Evolutionary conservation across 2,797 vertebrate species (phyloP), one percentile per base, ranked within the genome.

Genomic region (Cetoscarus ocellatus): DNA sequence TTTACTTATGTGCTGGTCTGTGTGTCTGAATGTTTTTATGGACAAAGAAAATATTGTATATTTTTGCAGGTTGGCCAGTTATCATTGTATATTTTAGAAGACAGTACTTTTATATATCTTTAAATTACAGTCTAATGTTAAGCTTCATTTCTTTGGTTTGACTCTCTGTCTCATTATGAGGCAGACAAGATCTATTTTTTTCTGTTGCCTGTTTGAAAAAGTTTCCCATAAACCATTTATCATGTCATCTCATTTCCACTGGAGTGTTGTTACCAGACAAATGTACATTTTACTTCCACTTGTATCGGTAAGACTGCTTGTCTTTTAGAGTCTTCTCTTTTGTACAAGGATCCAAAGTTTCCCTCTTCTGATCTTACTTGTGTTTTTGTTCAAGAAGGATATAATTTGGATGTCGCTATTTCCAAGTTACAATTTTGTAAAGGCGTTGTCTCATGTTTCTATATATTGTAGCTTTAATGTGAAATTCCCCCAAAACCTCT

Each of bases 41-140:
- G 49, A 47, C 14, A 48, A 43, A 50, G 36, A 14, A 62, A 52
- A 67, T 66, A 58, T 63, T 50, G 42, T 70, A 18, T 47, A 58
- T 83, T 50, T 77, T 53, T 84, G 77, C 76, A 88, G 67, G 75
- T 86, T 73, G 86, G 84, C 85, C 82, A 88, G 83, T 90, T 83
- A 64, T 80, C 66, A 74, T 39, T 38, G 7, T 77, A 71, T 79
- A 61, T 51, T 64, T 79, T 47, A 67, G 47, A 49, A 45, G 77
- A 77, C 69, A 80, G 54, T 57, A 62, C 36, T 51, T 58, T 65
- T 73, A 66, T 80, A 10, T 60, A 70, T 64, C 65, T 66, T 40
- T 61, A 56, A 68, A 51, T 64, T 67, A 54, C 79, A 70, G 77
- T 72, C 68, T 74, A 75, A 69, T 36, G 57, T 83, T 71, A 77